These are phyloP conservation scores for Drosophila quadrilineata DNA, from an alignment of 1,140 invertebrate species.

Conservation along the genomic window DNA sequence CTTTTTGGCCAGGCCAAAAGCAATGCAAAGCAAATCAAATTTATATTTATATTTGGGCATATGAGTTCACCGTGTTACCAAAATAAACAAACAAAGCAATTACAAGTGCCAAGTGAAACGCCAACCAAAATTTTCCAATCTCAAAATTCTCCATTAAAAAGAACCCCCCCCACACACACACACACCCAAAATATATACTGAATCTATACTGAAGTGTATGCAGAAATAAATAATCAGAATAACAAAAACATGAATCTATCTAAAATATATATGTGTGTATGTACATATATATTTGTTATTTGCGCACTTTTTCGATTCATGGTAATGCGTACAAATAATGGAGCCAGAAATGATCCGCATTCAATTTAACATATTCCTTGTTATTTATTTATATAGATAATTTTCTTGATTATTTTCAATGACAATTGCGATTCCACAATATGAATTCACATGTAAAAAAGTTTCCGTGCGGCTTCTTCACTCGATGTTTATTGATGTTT, in stretches of 20 bases:
- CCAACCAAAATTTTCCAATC: slow-evolving; percentile 46
- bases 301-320: slow-evolving; percentile 36
- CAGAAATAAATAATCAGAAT: slow-evolving; percentile 31
- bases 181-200: slow-evolving; percentile 1
- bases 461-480: slow-evolving; percentile 29
- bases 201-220: slow-evolving; percentile 28
- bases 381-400: slow-evolving; percentile 53
- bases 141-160: slow-evolving; percentile 33
- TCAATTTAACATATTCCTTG: slow-evolving; percentile 3
- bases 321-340: slow-evolving; percentile 39
- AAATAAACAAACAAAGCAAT: slow-evolving; percentile 51
- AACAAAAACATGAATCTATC: too few relatives aligned
- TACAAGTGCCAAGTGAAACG: slow-evolving; percentile 53
- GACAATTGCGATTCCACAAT: slow-evolving; percentile 28
- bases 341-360: slow-evolving; percentile 3
- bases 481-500: slow-evolving; percentile 24
- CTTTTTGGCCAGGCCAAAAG: neutral
- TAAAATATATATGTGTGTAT: slow-evolving; percentile 1
- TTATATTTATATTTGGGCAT: neutral
- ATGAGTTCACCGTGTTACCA: slow-evolving; percentile 15
- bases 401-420: slow-evolving; percentile 45
- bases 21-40: too few relatives aligned
- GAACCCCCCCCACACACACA: slow-evolving; percentile 6
- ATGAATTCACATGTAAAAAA: slow-evolving; percentile 40
- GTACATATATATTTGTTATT: slow-evolving; percentile 18